Conservation (phyloP, 2,113 vertebrate genomes). For the Mixornis gularis region DNA sequence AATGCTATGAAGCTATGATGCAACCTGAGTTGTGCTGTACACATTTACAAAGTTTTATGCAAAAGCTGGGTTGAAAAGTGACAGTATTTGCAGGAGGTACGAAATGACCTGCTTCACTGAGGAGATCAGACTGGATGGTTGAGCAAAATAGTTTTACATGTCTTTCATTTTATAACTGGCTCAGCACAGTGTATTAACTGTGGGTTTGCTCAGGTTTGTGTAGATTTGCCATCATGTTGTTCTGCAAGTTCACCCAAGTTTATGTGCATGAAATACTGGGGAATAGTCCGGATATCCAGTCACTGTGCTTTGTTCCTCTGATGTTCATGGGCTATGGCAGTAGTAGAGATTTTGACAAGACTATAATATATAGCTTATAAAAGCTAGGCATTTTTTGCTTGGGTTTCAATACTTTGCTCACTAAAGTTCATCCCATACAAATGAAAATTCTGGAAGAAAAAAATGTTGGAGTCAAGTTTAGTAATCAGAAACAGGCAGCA, state of each 20-base stretch:
- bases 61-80: not conserved
- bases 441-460: not conserved
- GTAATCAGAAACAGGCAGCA: not conserved
- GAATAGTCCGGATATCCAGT: not conserved
- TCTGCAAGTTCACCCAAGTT: not conserved
- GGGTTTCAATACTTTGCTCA: not conserved
- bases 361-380: not conserved
- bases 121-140: not conserved
- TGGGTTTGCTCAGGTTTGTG: not conserved
- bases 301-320: not conserved
- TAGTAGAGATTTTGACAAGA: not conserved
- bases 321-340: not conserved
- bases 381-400: not conserved
- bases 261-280: not conserved
- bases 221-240: accelerated
- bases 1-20: not conserved
- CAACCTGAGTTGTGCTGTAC: not conserved
- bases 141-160: not conserved
- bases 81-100: not conserved
- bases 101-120: not conserved
- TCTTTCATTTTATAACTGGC: not conserved
- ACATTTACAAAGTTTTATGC: not conserved
- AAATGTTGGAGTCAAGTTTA: not conserved
- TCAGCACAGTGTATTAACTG: not conserved
- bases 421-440: not conserved